A percentile compares a stretch with the other conserved stretches of the same genome.
Conservation (phyloP, 2,113 vertebrate genomes). For the Aptenodytes forsteri region DNA sequence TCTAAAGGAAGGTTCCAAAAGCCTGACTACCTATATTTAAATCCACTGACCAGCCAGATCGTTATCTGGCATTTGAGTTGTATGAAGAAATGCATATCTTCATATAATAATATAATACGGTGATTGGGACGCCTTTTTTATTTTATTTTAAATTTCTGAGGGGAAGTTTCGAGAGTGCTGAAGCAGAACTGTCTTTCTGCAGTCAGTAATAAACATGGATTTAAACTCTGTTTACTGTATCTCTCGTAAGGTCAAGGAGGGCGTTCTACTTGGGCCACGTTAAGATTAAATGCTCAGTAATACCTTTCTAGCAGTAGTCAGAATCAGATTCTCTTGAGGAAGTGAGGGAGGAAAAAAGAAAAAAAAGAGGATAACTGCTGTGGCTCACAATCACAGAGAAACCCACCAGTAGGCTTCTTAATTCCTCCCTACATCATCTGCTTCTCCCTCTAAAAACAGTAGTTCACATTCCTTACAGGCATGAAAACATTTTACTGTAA, state of each 20-base stretch:
- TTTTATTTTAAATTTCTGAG: background rate
- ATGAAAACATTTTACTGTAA: background rate
- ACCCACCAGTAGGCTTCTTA: background rate
- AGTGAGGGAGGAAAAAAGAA: background rate
- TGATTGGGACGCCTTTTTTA: background rate
- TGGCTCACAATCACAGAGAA: background rate
- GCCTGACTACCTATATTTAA: background rate
- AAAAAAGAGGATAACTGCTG: background rate
- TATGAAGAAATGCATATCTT: background rate
- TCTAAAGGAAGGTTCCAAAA: background rate
- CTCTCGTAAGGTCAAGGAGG: background rate
- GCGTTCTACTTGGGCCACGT: background rate
- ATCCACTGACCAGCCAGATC: background rate
- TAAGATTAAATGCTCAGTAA: conserved; percentile 4
- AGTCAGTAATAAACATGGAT: background rate
- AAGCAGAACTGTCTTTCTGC: background rate
- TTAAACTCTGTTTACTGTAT: background rate
- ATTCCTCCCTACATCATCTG: background rate
- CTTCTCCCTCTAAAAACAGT: background rate
- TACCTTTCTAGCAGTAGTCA: background rate
- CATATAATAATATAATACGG: background rate
- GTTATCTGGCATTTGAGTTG: background rate
- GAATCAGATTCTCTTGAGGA: background rate
- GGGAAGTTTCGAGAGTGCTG: background rate
- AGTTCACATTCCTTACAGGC: background rate